Evolutionary conservation across 2,888 invertebrate species (phyloP).

Genomic region (Antheraea assamensis): DNA sequence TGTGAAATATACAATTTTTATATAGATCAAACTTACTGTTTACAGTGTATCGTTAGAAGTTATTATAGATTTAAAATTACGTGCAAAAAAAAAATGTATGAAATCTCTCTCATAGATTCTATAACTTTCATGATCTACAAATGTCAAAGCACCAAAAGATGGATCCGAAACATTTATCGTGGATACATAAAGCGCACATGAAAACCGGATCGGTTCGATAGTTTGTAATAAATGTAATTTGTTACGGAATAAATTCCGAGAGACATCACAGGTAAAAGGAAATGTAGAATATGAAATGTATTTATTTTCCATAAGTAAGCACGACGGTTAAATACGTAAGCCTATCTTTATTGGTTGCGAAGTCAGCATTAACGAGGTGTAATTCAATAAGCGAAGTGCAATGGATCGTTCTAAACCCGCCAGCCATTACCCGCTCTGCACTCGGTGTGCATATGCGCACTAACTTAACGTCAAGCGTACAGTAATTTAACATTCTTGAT

Average conservation of each 20-base stretch:
- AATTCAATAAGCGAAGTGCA: slow-evolving; percentile 32
- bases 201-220: no score
- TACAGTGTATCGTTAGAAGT: no score
- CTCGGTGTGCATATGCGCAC: slow-evolving; percentile 9
- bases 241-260: neutral
- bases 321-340: neutral
- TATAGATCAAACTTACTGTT: no score
- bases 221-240: no score
- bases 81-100: no score
- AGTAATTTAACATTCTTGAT: neutral
- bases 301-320: neutral
- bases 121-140: no score
- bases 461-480: neutral
- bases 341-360: slow-evolving; percentile 11
- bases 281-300: neutral
- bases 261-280: neutral
- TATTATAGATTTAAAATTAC: no score
- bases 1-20: no score
- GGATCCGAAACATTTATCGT: no score
- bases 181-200: no score
- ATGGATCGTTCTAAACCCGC: slow-evolving; percentile 10
- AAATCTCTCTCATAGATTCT: no score
- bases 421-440: slow-evolving; percentile 3
- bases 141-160: no score
- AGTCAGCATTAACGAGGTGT: slow-evolving; percentile 40